Percentiles rank a stretch among this genome's conserved stretches.
Evolutionary conservation across 2,113 vertebrate species (phyloP).

Genomic region (Sorex fumeus): DNA sequence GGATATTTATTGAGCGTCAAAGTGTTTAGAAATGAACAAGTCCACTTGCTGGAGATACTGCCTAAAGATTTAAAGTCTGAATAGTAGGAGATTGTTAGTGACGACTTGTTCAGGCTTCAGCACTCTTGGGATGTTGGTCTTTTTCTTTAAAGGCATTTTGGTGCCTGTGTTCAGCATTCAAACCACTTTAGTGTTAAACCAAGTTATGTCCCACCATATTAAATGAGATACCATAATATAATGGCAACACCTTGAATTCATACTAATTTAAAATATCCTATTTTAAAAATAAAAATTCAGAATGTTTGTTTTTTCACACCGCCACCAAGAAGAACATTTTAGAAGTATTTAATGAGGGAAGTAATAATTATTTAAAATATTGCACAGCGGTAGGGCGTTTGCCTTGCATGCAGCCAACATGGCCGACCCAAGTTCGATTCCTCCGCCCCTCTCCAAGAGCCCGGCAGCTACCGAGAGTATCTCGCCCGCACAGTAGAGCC

Average conservation of each 20-base stretch:
- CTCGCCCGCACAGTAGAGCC: no score
- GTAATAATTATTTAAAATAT: neutral
- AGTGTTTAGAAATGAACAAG: neutral
- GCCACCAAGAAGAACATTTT: neutral
- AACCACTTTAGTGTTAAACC: neutral
- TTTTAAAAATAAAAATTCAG: slow-evolving; percentile 48
- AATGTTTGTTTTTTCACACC: neutral
- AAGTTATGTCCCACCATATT: neutral
- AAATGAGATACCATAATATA: neutral
- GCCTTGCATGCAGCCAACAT: no score
- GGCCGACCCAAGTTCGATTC: no score
- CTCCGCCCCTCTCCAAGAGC: no score
- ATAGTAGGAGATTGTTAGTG: neutral
- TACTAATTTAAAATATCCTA: slow-evolving; percentile 63
- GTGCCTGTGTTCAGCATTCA: neutral
- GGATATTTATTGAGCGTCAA: neutral
- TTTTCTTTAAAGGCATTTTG: neutral
- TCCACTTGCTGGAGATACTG: neutral
- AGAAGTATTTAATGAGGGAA: neutral
- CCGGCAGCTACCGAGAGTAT: no score
- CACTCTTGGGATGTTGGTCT: neutral
- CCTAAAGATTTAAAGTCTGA: neutral
- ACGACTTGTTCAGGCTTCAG: neutral
- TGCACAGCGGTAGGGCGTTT: no score
- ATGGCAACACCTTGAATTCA: slow-evolving; percentile 9